Evolutionary conservation across 2,888 invertebrate species (phyloP), one percentile per base, ranked within the genome.

Genomic region (Dynastes grantii): DNA sequence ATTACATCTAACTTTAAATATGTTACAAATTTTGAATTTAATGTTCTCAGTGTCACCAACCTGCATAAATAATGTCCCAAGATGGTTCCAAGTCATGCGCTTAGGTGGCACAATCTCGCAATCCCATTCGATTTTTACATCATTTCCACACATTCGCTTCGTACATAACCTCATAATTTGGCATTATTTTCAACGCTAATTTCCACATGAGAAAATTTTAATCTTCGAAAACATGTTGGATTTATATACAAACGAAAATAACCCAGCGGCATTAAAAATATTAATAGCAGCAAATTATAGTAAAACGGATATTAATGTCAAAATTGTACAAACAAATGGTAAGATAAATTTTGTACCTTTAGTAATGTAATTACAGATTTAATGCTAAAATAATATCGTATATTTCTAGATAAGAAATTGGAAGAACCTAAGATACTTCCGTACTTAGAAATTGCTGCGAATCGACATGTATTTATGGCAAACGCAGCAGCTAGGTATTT

Each of bases 261-360:
- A 96, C 88, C 94, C 95, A 45, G 92, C 94, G 27, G 92, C 94
- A 29, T 89, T 96, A 81, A 96, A 96, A 88, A 86, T 96, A 81
- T 85, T 95, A 40, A 90, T 95, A 84, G 92, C 94, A 79, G 92
- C 93, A 9, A 93, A 94, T 85, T 91, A 93, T 82, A 91, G 92
- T 0, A 91, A 92, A 81, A 91, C 91, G 85, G 88, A 91, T 81
- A 89, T 92, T 79, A 88, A 90, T 79, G 84, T 95, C 80, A 90
- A 92, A 82, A 89, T 90, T 84, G 90, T 93, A 84, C 89, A 91
- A 82, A 90, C 92, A 80, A 92, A 91, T 89, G 94, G 95, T 95
- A 81, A 73, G 45, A 3, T 68, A 63, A 40, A 65, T 45, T 77
- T n/a, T 63, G 16, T 13, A 51, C 85, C 9, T 45, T 11, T 88